Conservation (phyloP, 1,140 invertebrate species). For the Cyphomyrmex costatus region DNA sequence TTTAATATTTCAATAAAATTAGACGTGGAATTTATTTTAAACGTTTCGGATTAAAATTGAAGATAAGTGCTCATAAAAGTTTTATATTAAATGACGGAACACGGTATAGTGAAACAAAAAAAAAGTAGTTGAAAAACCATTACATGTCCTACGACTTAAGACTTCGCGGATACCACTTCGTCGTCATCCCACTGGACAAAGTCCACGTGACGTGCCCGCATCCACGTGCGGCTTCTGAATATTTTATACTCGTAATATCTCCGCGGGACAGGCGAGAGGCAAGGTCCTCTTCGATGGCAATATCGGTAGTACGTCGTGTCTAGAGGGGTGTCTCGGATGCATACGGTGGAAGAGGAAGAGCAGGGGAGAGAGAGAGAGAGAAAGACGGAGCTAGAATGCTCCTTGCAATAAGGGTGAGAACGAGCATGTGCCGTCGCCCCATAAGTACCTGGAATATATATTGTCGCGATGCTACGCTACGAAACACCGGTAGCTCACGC, state of each 20-base stretch:
- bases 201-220: conserved; percentile 14
- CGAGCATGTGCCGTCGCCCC: conserved; percentile 75
- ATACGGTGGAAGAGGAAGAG: not conserved
- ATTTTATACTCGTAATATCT: conserved; percentile 74
- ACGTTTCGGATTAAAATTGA: not conserved
- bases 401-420: conserved; percentile 80
- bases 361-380: conserved; percentile 27
- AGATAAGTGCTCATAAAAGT: not conserved
- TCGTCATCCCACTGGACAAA: conserved; percentile 21
- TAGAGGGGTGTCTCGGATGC: conserved; percentile 15
- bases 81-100: not conserved
- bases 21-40: not conserved
- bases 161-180: conserved; percentile 5
- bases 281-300: conserved; percentile 57
- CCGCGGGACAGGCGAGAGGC: conserved; percentile 15
- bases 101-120: not conserved
- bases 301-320: conserved; percentile 65
- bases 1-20: not conserved
- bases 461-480: conserved; percentile 54
- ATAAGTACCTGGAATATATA: conserved; percentile 68
- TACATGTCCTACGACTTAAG: not conserved
- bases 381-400: conserved; percentile 64
- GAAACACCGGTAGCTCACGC: conserved; percentile 59
- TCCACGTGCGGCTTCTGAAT: conserved; percentile 66
- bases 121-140: not conserved